Evolutionary conservation across 2,797 vertebrate species (phyloP), one percentile per base, ranked within the genome.

Genomic region (Philypnodon macrostomus): DNA sequence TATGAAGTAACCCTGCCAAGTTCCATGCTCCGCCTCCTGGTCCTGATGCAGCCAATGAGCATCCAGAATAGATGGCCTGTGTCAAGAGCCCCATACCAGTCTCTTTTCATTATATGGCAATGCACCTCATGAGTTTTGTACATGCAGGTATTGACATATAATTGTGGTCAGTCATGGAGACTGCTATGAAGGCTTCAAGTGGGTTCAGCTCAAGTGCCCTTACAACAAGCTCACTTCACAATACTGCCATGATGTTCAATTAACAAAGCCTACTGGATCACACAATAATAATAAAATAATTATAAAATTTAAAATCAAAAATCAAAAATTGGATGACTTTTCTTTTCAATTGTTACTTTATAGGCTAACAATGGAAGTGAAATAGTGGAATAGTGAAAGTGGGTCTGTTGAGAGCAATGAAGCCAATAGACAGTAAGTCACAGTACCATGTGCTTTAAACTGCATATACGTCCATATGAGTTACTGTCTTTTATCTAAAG

Each of bases 71-170:
- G 67, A 26, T 67, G 84, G 85, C 87, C 84, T 86, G 77, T 79
- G 75, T 85, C 84, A 87, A 85, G 73, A 81, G 80, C 62, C 68
- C 80, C 65, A 55, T 84, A 83, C 85, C 84, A 85, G 71, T 80
- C 75, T 78, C 66, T 77, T 60, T 73, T 86, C 76, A 85, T 85
- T 87, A 85, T 85, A 88, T 82, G 80, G 84, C 84, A 90, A 86
- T 82, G 83, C 77, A 70, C 80, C 80, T 54, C 77, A 66, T 58
- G 66, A 3, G 47, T 53, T 69, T 42, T 39, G 16, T 47, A 53
- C 73, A 64, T 85, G 77, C 56, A 65, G 70, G 73, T 79, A 85
- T 76, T 88, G 84, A 86, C 80, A 88, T 85, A 79, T 85, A 86
- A 87, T 77, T 63, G 52, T 60, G 75, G 52, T 66, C 58, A 47